Base-by-base conservation (phyloP, 2,888 invertebrate species). In the Sericinus montela region DNA sequence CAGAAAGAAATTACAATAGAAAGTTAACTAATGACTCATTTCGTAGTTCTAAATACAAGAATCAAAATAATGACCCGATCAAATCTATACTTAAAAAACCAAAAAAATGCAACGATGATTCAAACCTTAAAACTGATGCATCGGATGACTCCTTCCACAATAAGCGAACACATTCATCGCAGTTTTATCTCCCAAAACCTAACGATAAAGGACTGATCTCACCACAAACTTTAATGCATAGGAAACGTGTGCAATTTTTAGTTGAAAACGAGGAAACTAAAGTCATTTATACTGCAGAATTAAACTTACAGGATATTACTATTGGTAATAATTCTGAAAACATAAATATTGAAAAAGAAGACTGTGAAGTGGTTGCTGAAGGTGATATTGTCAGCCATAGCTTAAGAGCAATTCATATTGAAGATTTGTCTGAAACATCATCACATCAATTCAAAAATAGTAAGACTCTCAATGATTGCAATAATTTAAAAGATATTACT, bases 191-290 rank as follows among this genome's bases (percentile, higher is more conserved):
- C 56, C 92, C 92, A 28, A 90, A 91, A 63, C 89, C 83, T 54
- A 86, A 75, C 68, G 85, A 81, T 52, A 86, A 83, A 63, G 65
- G 70, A 37, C 48, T 65, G 29, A 56, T 69, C 42, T 66, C 67
- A 40, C 54, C 81, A 9, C 77, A 80, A 56, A 80, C 75, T 58
- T 67, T 79, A 19, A 62, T 80, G 45, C 88, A 91, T 65, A 90
- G 93, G 66, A 94, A 92, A 88, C 92, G 92, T 66, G 94, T 93
- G 53, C 93, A 94, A 72, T 94, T 94, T 83, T 82, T 92, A 65
- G 93, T 93, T 39, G 93, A 92, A 82, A 92, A 90, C 65, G 91
- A 90, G 63, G 87, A 87, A 68, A 86, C 86, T 19, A 87, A 80
- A 63, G 75, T 85, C 7, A 87, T 88, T 49, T 88, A 80, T 53